Conservation (phyloP, 2,888 invertebrate genomes). For the Scaptomyza cyrtandrae region DNA sequence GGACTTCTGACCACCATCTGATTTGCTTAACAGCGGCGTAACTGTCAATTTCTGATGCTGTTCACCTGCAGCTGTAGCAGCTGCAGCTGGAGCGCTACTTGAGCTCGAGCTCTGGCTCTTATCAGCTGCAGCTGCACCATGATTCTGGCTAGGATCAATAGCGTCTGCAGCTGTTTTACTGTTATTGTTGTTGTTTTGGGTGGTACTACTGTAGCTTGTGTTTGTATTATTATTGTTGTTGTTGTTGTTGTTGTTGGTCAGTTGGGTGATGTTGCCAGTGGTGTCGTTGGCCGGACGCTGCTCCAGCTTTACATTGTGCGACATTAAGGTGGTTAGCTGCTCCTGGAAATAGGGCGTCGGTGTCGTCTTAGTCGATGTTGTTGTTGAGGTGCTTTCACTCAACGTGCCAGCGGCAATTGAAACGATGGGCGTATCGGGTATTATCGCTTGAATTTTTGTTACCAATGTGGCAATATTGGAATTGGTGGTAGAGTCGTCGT, state of each 20-base stretch:
- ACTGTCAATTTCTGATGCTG: conserved; percentile 35
- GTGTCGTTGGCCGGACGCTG: conserved; percentile 34
- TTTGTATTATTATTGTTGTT: too few species aligned
- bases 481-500: conserved; percentile 3
- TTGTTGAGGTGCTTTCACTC: conserved; percentile 81
- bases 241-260: conserved; percentile 39
- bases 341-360: conserved; percentile 75
- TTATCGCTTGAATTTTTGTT: conserved; percentile 72
- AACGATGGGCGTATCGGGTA: conserved; percentile 81
- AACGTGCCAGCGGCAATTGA: conserved; percentile 81
- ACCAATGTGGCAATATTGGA: conserved; percentile 52
- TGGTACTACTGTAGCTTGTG: conserved; percentile 8
- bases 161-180: conserved; percentile 10
- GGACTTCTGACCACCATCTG: conserved; percentile 29
- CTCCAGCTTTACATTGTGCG: conserved; percentile 58
- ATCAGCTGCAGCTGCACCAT: conserved; percentile 36
- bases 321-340: conserved; percentile 61
- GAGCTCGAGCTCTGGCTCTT: conserved; percentile 12
- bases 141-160: conserved; percentile 32
- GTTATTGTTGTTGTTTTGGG: background rate
- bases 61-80: conserved; percentile 1
- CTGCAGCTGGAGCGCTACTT: conserved; percentile 7
- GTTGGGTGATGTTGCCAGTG: conserved; percentile 16
- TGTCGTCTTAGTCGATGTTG: conserved; percentile 82
- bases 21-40: conserved; percentile 34